Evolutionary conservation across 2,113 vertebrate genomes (phyloP), one percentile per base, ranked within the genome.

Genomic region (Ursus arctos): DNA sequence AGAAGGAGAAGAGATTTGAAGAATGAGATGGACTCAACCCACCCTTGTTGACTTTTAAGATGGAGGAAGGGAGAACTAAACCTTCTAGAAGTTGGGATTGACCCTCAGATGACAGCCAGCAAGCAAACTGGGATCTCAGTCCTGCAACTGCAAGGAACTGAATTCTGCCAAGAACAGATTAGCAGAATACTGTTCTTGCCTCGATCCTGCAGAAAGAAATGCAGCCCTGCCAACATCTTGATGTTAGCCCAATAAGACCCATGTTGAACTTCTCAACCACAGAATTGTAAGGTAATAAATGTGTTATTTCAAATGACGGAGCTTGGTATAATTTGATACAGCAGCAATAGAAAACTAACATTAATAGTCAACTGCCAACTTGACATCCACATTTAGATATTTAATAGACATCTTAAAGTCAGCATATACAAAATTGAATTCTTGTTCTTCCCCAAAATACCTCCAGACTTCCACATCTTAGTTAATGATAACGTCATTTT

Each of bases 391-490:
- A 71, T 55, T 72, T 93, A 49, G 26, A 88, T 69, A 88, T 53
- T 94, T n/a, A 83, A 49, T 63, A 94, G 57, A 61, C 18, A 69
- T 47, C 77, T 85, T 57, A 90, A 91, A 69, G 15, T 91, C 33
- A 67, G 22, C 18, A 77, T 21, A 55, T 63, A 19, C 67, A 26
- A 89, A 84, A 84, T 4, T n/a, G 69, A 95, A 89, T 69, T 83
- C 67, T 81, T 87, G 0, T 47, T 77, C 69, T 94, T 40, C 6
- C 5, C 22, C 13, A 3, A 83, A 95, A 57, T 14, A 51, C 7
- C 28, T 36, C 1, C 51, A 43, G 74, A 47, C 4, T 49, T 76
- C 26, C 40, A 28, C 33, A n/a, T 94, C 19, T 91, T 49, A 43
- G 16, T n/a, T 82, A 43, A 90, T 4, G 14, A 74, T 26, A 74